Evolutionary conservation across 2,888 invertebrate genomes (phyloP).

Genomic region (Ornithoptera alexandrae): DNA sequence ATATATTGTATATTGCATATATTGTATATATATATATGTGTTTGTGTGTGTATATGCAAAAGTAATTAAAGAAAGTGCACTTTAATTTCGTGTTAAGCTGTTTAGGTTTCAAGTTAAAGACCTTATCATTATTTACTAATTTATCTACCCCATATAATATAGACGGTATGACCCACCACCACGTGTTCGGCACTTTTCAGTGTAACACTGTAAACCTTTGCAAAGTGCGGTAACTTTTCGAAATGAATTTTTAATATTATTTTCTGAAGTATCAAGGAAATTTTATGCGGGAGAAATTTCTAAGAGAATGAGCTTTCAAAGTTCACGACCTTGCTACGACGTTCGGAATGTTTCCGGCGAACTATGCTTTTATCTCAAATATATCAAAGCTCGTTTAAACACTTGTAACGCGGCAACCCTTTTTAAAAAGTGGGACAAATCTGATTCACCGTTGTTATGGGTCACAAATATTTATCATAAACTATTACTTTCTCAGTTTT

Average conservation of each 20-base stretch:
- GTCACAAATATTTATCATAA: too few species aligned
- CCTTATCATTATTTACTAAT: too few species aligned
- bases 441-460: background rate
- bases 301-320: background rate
- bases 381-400: background rate
- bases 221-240: background rate
- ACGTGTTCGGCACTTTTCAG: background rate
- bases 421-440: background rate
- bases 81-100: too few species aligned
- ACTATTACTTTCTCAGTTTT: too few species aligned
- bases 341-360: background rate
- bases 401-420: background rate
- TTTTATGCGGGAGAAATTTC: background rate
- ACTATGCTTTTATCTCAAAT: background rate
- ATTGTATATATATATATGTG: too few species aligned
- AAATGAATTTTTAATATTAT: conserved; percentile 1
- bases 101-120: too few species aligned
- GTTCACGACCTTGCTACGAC: background rate
- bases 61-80: too few species aligned
- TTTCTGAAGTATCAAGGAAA: background rate
- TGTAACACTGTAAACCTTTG: background rate
- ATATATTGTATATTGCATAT: too few species aligned
- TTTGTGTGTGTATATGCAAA: too few species aligned
- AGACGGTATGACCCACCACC: background rate
- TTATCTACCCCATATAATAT: too few species aligned